phyloP scores from a whole-genome alignment of 2,888 invertebrate genomes.

The Scrobipalpa atriplicella region DNA sequence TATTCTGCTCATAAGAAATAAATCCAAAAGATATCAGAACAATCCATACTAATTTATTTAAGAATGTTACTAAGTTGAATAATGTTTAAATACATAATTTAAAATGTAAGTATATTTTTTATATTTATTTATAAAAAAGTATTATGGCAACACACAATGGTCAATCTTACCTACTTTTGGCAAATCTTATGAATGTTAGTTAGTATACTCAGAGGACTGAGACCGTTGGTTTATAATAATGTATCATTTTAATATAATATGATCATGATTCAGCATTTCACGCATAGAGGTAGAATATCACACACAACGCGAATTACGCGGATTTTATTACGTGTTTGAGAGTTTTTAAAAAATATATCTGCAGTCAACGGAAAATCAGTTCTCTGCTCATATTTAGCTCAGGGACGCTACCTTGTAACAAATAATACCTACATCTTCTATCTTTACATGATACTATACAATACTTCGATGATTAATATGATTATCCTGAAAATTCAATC shows the following conservation, averaged over 20 bases:
- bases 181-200: conserved; percentile 9
- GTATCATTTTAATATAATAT: background rate
- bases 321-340: background rate
- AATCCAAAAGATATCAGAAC: conserved; percentile 42
- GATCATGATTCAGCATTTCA: background rate
- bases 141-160: conserved; percentile 46
- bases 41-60: conserved; percentile 58
- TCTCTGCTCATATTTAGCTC: background rate
- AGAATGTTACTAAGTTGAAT: conserved; percentile 71
- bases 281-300: conserved; percentile 6
- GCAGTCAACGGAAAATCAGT: background rate
- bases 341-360: background rate
- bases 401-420: background rate
- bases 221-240: background rate
- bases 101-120: conserved; percentile 72
- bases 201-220: background rate
- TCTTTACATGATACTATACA: background rate
- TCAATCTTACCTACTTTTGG: conserved; percentile 5
- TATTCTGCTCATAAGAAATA: conserved; percentile 47
- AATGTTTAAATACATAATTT: conserved; percentile 70
- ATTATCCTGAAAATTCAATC: background rate
- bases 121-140: conserved; percentile 76
- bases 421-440: background rate
- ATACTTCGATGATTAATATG: too few relatives aligned
- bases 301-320: background rate